Percentiles rank a stretch among this genome's conserved stretches.
Conservation (phyloP, 1,140 invertebrate genomes). For the Pissodes strobi region DNA sequence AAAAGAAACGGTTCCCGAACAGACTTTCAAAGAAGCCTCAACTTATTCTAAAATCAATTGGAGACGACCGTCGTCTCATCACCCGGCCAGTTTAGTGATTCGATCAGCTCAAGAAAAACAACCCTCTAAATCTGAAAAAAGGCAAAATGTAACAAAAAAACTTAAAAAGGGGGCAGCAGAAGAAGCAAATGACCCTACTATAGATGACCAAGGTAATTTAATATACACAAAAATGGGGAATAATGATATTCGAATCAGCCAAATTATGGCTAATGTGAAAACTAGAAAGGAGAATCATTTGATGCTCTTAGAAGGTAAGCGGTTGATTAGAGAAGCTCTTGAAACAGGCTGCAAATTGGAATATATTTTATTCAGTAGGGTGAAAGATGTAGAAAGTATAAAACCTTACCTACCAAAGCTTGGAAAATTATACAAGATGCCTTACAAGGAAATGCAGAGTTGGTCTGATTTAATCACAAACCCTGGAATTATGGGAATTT, state of each 20-base stretch:
- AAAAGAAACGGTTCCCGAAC: no score
- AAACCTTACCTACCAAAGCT: conserved; percentile 59
- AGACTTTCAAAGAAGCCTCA: no score
- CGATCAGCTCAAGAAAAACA: no score
- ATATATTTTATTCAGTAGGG: conserved; percentile 71
- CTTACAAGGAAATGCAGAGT: conserved; percentile 75
- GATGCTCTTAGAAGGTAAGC: conserved; percentile 79
- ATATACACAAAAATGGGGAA: conserved; percentile 62
- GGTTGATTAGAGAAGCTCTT: conserved; percentile 80
- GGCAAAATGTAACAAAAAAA: no score
- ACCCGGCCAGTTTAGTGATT: no score
- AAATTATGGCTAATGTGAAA: conserved; percentile 68
- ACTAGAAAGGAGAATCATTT: conserved; percentile 62
- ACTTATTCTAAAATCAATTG: no score
- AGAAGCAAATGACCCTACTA: conserved; percentile 23
- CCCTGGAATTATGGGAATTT: conserved; percentile 82
- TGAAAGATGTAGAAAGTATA: conserved; percentile 64
- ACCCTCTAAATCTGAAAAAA: no score
- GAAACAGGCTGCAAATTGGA: conserved; percentile 66
- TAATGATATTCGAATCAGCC: conserved; percentile 60
- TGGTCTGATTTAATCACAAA: conserved; percentile 82
- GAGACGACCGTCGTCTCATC: no score
- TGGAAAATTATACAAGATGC: conserved; percentile 72
- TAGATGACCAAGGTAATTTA: conserved; percentile 60
- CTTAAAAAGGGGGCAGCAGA: no score